These are phyloP conservation scores for Condylostylus longicornis DNA, from an alignment of 1,140 invertebrate species.

Conservation along the genomic window DNA sequence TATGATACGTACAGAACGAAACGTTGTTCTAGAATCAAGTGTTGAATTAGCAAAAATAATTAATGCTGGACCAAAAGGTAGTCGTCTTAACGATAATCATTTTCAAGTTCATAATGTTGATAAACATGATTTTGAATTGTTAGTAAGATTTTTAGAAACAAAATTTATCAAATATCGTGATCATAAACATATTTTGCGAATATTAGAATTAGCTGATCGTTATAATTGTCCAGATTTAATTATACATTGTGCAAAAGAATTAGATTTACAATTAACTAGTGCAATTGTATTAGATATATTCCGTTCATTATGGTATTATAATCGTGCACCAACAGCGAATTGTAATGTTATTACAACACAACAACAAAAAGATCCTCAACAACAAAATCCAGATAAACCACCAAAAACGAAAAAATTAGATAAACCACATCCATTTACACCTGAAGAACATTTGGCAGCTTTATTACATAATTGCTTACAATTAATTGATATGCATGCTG, in stretches of 20 bases:
- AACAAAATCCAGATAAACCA: neutral
- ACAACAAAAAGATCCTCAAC: slow-evolving; percentile 11
- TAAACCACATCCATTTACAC: slow-evolving; percentile 29
- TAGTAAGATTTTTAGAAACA: slow-evolving; percentile 29
- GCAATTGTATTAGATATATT: slow-evolving; percentile 27
- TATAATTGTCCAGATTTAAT: slow-evolving; percentile 31
- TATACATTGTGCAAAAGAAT: slow-evolving; percentile 28
- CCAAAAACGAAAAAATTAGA: slow-evolving; percentile 17
- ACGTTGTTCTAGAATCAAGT: slow-evolving; percentile 25
- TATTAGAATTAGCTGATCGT: slow-evolving; percentile 25
- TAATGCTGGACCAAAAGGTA: slow-evolving; percentile 28
- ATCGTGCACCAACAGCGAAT: slow-evolving; percentile 21
- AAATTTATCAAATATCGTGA: slow-evolving; percentile 29
- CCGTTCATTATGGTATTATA: slow-evolving; percentile 28
- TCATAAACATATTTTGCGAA: slow-evolving; percentile 28
- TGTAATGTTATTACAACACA: slow-evolving; percentile 26
- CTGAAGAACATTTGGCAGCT: slow-evolving; percentile 27
- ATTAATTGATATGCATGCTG: slow-evolving; percentile 29
- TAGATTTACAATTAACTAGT: slow-evolving; percentile 26
- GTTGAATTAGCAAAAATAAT: slow-evolving; percentile 28
- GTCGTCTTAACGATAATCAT: slow-evolving; percentile 27
- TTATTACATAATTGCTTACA: slow-evolving; percentile 27
- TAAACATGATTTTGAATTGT: slow-evolving; percentile 26
- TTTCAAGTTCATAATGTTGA: slow-evolving; percentile 29
- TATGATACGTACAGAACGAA: slow-evolving; percentile 28